Percentiles rank a stretch among this genome's conserved stretches.
Conservation (phyloP, 2,113 vertebrate species). For the Siphamia tubifer region DNA sequence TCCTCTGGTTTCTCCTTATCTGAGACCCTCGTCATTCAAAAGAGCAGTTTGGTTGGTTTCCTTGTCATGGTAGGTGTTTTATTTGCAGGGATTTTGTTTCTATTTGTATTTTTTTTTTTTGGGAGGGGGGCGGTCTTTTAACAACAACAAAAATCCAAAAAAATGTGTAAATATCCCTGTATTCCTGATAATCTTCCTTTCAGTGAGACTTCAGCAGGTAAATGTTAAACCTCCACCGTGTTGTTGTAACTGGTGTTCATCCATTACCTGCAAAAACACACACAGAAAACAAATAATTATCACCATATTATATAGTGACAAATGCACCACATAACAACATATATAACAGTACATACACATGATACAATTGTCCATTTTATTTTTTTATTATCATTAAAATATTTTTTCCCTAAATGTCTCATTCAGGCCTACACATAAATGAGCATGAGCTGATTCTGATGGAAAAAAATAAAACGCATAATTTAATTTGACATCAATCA, state of each 20-base stretch:
- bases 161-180: slow-evolving; percentile 36
- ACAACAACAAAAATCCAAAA: slow-evolving; percentile 20
- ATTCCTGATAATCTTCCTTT: background rate
- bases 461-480: background rate
- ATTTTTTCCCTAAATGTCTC: background rate
- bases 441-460: background rate
- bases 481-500: background rate
- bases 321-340: background rate
- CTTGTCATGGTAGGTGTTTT: slow-evolving; percentile 52
- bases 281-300: background rate
- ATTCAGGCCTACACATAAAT: no score
- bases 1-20: slow-evolving; percentile 12
- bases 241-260: slow-evolving; percentile 16
- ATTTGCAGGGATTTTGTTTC: no score
- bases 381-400: no score
- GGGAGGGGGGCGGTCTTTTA: no score
- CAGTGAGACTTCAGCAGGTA: slow-evolving; percentile 21
- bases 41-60: slow-evolving; percentile 14
- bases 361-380: background rate
- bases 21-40: slow-evolving; percentile 34
- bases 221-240: slow-evolving; percentile 31
- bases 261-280: slow-evolving; percentile 57
- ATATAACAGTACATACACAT: background rate
- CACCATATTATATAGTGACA: no score
- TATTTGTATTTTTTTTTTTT: background rate